phyloP scores from a whole-genome alignment of 1,140 invertebrate genomes.

The Zaprionus kolodkinae region DNA sequence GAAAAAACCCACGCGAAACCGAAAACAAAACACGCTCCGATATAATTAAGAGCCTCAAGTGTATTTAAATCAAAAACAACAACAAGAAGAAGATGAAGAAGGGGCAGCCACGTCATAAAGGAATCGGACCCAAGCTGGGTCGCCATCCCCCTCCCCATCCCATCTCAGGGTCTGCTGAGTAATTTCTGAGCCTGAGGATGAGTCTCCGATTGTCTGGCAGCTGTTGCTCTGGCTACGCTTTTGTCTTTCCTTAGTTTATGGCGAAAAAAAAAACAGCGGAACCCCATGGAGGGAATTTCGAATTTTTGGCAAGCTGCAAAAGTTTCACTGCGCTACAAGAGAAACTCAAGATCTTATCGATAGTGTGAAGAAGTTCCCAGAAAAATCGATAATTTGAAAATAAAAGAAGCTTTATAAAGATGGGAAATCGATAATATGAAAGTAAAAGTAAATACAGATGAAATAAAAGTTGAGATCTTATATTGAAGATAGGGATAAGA shows the following conservation, averaged over 20 bases:
- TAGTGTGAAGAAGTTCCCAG: neutral
- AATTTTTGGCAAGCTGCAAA: constrained; percentile 73
- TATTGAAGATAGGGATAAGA: too few relatives aligned
- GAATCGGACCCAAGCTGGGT: constrained; percentile 26
- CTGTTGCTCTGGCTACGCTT: constrained; percentile 53
- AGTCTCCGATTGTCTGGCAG: constrained; percentile 64
- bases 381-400: too few relatives aligned
- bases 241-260: constrained; percentile 33
- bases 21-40: constrained; percentile 58
- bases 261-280: constrained; percentile 1
- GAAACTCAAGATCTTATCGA: neutral
- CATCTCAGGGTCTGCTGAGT: neutral
- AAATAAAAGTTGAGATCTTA: too few relatives aligned
- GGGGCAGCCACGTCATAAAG: constrained; percentile 50
- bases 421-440: too few relatives aligned
- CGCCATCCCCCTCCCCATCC: too few relatives aligned
- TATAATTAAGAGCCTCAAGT: constrained; percentile 78
- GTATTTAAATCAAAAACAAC: constrained; percentile 69
- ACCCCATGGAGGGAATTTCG: constrained; percentile 57
- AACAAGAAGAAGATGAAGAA: constrained; percentile 27
- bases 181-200: constrained; percentile 9
- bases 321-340: constrained; percentile 44
- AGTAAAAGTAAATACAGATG: too few relatives aligned
- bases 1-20: constrained; percentile 7
- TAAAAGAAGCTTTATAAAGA: too few relatives aligned